Base-by-base conservation (phyloP, 2,797 vertebrate species). In the Sebastes oblongus region DNA sequence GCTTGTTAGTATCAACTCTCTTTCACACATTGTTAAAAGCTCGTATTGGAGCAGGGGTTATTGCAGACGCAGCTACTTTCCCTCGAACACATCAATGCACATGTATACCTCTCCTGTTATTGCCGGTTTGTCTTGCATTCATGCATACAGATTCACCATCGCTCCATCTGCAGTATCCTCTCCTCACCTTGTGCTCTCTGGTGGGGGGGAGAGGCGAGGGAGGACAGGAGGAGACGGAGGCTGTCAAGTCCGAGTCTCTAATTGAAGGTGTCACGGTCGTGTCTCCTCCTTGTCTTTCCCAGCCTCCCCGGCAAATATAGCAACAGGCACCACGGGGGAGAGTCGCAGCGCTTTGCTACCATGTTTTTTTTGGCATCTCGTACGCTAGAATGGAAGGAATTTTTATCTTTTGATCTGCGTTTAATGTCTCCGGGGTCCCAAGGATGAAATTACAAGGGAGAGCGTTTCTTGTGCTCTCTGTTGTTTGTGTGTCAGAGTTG, bases 281-380 rank as follows among this genome's bases (percentile, higher is more conserved):
- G 77, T 86, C 83, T 82, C 78, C 70, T 84, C 80, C 27, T 78
- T 36, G 24, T 91, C 87, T 87, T 92, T 92, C 92, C 91, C 89
- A 93, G 91, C 88, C 86, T 92, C 80, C 22, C 65, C 42, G 74
- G 66, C 88, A 88, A 92, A 93, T 91, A 86, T 91, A 93, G 91
- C 87, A 91, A 84, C 85, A 88, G 58, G 73, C 87, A 79, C 89
- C 90, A 86, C 89, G 80, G 83, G 89, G 89, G 85, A 88, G 70
- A 76, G 25, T 69, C 78, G 8, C 78, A 7, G 46, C 3, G 46
- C 77, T 86, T 65, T 83, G 62, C 81, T 77, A 55, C 59, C 73
- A 71, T 90, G 89, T 90, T 92, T 89, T 90, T 82, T 79, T 85
- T 89, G 89, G 88, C 82, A 65, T 78, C 58, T 18, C 55, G 25